Base-by-base conservation (phyloP, 2,797 vertebrate species). In the Chaetophractus vellerosus region DNA sequence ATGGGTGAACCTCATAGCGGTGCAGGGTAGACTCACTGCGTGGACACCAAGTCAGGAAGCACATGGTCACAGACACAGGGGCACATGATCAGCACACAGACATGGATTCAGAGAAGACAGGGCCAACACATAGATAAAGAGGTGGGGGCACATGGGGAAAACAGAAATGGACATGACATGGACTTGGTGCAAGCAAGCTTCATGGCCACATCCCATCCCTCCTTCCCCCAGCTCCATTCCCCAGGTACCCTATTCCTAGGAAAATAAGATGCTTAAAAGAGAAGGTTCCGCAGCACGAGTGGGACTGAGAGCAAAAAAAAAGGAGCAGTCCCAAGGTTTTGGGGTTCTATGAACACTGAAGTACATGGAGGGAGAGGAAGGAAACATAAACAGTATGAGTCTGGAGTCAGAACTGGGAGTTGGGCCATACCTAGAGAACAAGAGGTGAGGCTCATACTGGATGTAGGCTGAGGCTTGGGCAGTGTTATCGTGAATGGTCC, bases 1-100 rank as follows among this genome's bases (percentile, higher is more conserved):
- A 98, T 0, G 99, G 99, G 31, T 99, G 99, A 64, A 99, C 98
- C 97, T 99, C 99, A 0, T 99, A 99, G 85, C 99, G 99, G 96
- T 99, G 99, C 96, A 99, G 97, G 91, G 99, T 99, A 80, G 99
- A 99, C 72, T 99, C 98, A 55, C 99, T 99, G 98, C 12, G 14
- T 75, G 57, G 75, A 91, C 55, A 95, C 76, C 94, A 76, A 61
- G 69, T 63, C 92, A 89, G 92, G 81, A 88, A 82, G 64, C 4
- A 31, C 31, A 52, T 5, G 55, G 66, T 83, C 75, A 90, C 41
- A 76, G 81, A 80, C 45, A 61, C 55, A 79, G n/a, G 31, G 69
- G 19, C 66, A 84, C 24, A 64, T 8, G 75, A 38, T 83, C 82
- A 79, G 71, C 64, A 68, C 38, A 50, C 28, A 89, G 19, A 87